phyloP scores from a whole-genome alignment of 2,113 vertebrate species.

The Toxostoma redivivum region DNA sequence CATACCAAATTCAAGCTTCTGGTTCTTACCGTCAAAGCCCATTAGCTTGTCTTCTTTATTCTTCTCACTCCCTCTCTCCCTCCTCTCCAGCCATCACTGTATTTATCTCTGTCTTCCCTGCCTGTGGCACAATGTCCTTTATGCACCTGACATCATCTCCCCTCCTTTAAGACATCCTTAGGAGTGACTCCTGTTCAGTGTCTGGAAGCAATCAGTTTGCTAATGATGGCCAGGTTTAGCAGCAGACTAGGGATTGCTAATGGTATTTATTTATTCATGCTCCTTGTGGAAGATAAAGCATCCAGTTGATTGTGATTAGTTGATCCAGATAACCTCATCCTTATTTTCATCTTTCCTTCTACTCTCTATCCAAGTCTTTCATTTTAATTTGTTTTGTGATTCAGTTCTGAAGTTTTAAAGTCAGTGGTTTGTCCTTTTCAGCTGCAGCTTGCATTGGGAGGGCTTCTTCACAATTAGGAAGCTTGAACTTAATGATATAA shows the following conservation, averaged over 20 bases:
- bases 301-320: slow-evolving; percentile 41
- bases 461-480: neutral
- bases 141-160: neutral
- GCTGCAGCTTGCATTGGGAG: neutral
- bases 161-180: slow-evolving; percentile 4
- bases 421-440: neutral
- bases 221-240: slow-evolving; percentile 37
- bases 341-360: slow-evolving; percentile 1
- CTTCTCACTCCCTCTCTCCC: neutral
- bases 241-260: slow-evolving; percentile 39
- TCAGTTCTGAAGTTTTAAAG: neutral
- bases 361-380: neutral
- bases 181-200: neutral
- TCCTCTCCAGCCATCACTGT: neutral
- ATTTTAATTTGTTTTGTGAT: neutral
- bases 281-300: slow-evolving; percentile 38
- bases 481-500: neutral
- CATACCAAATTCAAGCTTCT: neutral
- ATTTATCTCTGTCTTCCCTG: neutral
- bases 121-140: neutral
- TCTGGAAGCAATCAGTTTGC: slow-evolving; percentile 46
- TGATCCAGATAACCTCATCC: slow-evolving; percentile 23
- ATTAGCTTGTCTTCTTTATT: neutral
- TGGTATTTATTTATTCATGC: slow-evolving; percentile 61
- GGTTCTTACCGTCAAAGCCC: neutral